Conservation (phyloP, 2,888 invertebrate genomes). For the Spisula solida region DNA sequence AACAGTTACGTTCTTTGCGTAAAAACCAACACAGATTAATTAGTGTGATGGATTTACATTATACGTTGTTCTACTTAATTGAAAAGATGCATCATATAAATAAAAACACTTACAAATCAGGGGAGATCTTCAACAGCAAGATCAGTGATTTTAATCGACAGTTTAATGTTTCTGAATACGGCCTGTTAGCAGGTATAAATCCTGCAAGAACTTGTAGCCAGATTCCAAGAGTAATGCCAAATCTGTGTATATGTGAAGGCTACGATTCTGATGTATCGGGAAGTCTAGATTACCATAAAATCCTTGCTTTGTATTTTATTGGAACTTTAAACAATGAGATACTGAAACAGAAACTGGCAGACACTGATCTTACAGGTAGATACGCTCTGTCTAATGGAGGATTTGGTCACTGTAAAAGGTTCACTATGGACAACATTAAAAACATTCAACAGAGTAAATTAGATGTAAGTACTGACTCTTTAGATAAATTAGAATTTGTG, state of each 20-base stretch:
- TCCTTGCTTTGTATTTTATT: slow-evolving; percentile 78
- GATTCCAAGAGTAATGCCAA: slow-evolving; percentile 78
- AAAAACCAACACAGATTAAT: slow-evolving; percentile 77
- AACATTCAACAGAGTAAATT: slow-evolving; percentile 68
- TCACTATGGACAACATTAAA: slow-evolving; percentile 65
- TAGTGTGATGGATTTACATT: slow-evolving; percentile 79
- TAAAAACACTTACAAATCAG: not conserved
- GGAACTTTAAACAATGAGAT: slow-evolving; percentile 79
- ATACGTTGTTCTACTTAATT: slow-evolving; percentile 70
- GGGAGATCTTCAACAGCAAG: not conserved
- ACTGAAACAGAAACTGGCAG: slow-evolving; percentile 65
- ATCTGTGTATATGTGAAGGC: slow-evolving; percentile 81
- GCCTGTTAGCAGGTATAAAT: slow-evolving; percentile 72
- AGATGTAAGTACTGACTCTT: slow-evolving; percentile 63
- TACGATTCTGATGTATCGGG: slow-evolving; percentile 62
- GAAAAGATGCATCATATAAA: slow-evolving; percentile 14
- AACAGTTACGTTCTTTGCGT: slow-evolving; percentile 65
- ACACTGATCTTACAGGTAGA: not conserved
- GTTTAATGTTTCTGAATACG: slow-evolving; percentile 69
- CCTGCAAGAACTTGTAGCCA: slow-evolving; percentile 74
- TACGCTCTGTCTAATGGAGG: slow-evolving; percentile 30
- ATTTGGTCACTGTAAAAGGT: slow-evolving; percentile 74
- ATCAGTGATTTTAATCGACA: slow-evolving; percentile 59
- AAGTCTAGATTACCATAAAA: slow-evolving; percentile 52
- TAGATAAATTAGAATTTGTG: too few relatives aligned